Percentiles rank a stretch among this genome's conserved stretches.
Conservation (phyloP, 2,888 invertebrate genomes). For the Chesias legatella region DNA sequence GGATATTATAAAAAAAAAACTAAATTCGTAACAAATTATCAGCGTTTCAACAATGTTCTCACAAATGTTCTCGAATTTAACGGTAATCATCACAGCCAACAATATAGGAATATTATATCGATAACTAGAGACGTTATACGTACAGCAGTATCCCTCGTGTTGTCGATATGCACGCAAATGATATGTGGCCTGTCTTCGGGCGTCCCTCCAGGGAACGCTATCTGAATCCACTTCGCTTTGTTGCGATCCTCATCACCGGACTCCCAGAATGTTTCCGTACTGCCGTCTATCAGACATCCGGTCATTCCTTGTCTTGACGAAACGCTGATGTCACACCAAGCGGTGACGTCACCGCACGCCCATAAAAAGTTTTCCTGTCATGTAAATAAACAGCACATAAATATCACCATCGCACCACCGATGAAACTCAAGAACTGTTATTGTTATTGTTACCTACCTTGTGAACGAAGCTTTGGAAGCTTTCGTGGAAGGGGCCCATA, state of each 20-base stretch:
- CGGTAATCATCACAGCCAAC: no score
- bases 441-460: conserved; percentile 57
- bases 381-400: no score
- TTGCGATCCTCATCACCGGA: conserved; percentile 98
- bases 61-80: no score
- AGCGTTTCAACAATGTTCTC: no score
- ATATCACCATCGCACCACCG: no score
- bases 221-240: conserved; percentile 91
- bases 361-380: conserved; percentile 80
- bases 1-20: no score
- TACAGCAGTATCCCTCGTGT: conserved; percentile 94
- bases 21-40: no score
- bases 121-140: conserved; percentile 29
- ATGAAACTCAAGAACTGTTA: no score
- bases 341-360: conserved; percentile 87
- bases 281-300: conserved; percentile 94
- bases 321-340: conserved; percentile 88
- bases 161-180: conserved; percentile 95
- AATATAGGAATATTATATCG: no score
- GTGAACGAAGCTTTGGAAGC: conserved; percentile 55
- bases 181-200: conserved; percentile 82
- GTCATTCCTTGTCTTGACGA: conserved; percentile 97
- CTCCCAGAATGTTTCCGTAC: conserved; percentile 99
- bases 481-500: conserved; percentile 59
- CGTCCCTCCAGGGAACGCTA: conserved; percentile 62